Percentiles rank a stretch among this genome's conserved stretches.
Evolutionary conservation across 2,888 invertebrate genomes (phyloP).

Genomic region (Saturnia japonica): DNA sequence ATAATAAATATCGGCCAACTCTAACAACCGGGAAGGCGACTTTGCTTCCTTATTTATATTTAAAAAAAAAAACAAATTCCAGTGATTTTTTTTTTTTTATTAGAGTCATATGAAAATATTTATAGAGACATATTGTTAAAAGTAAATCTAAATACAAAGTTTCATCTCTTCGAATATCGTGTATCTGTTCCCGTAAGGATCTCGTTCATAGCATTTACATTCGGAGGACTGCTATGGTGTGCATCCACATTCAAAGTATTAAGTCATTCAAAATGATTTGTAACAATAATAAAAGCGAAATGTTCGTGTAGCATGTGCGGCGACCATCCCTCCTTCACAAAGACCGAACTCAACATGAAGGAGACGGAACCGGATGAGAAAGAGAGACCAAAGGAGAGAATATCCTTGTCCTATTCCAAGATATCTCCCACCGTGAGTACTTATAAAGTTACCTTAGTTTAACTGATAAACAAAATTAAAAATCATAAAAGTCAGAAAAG

Average conservation of each 20-base stretch:
- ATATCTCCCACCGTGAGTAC: conserved; percentile 56
- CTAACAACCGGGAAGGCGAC: neutral
- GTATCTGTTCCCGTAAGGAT: no score
- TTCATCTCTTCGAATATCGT: no score
- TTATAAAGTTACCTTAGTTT: neutral
- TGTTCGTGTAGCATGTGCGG: conserved; percentile 67
- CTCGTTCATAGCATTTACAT: no score
- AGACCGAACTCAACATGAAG: conserved; percentile 62
- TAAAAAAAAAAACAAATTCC: no score
- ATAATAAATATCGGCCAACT: neutral
- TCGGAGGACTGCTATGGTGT: no score
- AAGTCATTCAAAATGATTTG: no score
- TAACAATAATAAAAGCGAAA: neutral
- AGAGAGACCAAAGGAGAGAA: conserved; percentile 43
- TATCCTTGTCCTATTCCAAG: conserved; percentile 43
- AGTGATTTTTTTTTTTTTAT: no score
- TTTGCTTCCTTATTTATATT: neutral
- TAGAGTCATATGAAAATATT: neutral
- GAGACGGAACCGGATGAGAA: conserved; percentile 44
- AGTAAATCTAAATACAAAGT: neutral
- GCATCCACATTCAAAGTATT: no score
- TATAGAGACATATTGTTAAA: neutral
- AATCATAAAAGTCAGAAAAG: neutral
- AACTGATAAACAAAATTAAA: neutral
- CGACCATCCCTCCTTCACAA: conserved; percentile 71